These are phyloP conservation scores for Motacilla tschutschensis DNA, from an alignment of 2,113 vertebrate genomes.

Conservation along the genomic window DNA sequence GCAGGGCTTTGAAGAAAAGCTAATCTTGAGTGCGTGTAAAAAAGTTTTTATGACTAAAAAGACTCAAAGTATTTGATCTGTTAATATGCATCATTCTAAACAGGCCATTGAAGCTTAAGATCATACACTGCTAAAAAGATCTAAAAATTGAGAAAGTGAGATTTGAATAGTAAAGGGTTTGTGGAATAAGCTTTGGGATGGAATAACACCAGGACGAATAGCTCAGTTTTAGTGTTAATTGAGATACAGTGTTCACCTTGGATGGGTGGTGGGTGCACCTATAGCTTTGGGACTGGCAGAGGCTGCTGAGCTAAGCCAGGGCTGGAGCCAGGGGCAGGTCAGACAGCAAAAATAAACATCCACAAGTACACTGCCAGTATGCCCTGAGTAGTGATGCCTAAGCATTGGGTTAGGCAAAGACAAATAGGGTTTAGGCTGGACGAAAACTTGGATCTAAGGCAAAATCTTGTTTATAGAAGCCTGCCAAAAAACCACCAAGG, in stretches of 20 bases:
- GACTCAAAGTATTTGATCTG: neutral
- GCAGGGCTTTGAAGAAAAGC: neutral
- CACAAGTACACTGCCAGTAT: neutral
- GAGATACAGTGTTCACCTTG: neutral
- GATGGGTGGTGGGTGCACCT: neutral
- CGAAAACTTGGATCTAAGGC: neutral
- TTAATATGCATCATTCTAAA: neutral
- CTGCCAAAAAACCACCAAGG: neutral
- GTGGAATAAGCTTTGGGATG: neutral
- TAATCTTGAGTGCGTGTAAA: neutral
- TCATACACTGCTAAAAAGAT: neutral
- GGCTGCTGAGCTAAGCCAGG: neutral
- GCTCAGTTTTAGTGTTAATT: neutral
- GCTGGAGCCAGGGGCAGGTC: neutral
- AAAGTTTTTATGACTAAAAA: neutral
- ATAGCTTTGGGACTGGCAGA: neutral
- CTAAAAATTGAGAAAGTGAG: neutral
- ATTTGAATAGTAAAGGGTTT: neutral
- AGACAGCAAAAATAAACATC: neutral
- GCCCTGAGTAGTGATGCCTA: neutral
- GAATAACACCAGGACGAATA: neutral
- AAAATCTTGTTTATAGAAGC: neutral
- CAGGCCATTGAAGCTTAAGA: neutral
- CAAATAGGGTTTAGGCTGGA: neutral
- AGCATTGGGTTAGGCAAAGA: neutral